phyloP scores from a whole-genome alignment of 2,113 vertebrate species.

The Eubucco bourcierii region DNA sequence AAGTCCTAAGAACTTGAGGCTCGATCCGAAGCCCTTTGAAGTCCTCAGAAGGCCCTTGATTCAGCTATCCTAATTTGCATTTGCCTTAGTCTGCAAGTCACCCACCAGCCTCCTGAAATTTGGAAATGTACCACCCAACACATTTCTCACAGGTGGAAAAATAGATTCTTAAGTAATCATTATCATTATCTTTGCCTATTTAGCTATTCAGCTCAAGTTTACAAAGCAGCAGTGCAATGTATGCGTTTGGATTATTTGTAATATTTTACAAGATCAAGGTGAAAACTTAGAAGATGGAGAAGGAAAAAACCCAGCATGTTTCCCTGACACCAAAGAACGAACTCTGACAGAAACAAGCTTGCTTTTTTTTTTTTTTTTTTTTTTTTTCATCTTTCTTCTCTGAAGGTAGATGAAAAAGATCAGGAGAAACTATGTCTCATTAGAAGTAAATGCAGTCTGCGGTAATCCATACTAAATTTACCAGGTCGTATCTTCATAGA shows the following conservation, averaged over 20 bases:
- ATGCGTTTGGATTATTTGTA: slow-evolving; percentile 63
- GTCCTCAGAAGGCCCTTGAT: slow-evolving; percentile 49
- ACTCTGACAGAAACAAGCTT: slow-evolving; percentile 65
- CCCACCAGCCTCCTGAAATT: neutral
- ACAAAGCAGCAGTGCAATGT: slow-evolving; percentile 40
- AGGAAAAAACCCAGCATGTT: slow-evolving; percentile 63
- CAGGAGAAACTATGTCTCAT: slow-evolving; percentile 65
- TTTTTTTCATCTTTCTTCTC: slow-evolving; percentile 64
- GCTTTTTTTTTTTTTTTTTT: slow-evolving; percentile 44
- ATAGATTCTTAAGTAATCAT: slow-evolving; percentile 5
- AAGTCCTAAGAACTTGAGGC: slow-evolving; percentile 50
- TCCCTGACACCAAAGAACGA: slow-evolving; percentile 61
- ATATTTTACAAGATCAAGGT: slow-evolving; percentile 71
- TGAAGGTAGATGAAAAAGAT: slow-evolving; percentile 76
- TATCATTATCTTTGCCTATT: slow-evolving; percentile 31
- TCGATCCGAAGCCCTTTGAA: slow-evolving; percentile 48
- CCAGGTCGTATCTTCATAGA: slow-evolving; percentile 36
- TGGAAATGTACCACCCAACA: neutral
- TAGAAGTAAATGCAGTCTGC: slow-evolving; percentile 70
- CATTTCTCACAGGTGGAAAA: neutral
- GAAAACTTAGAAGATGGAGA: slow-evolving; percentile 48
- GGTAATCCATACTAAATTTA: slow-evolving; percentile 61
- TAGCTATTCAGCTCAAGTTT: slow-evolving; percentile 52
- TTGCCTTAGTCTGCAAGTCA: slow-evolving; percentile 47
- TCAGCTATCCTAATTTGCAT: slow-evolving; percentile 43